Evolutionary conservation across 2,888 invertebrate species (phyloP).

Genomic region (Agriopis leucophaearia): DNA sequence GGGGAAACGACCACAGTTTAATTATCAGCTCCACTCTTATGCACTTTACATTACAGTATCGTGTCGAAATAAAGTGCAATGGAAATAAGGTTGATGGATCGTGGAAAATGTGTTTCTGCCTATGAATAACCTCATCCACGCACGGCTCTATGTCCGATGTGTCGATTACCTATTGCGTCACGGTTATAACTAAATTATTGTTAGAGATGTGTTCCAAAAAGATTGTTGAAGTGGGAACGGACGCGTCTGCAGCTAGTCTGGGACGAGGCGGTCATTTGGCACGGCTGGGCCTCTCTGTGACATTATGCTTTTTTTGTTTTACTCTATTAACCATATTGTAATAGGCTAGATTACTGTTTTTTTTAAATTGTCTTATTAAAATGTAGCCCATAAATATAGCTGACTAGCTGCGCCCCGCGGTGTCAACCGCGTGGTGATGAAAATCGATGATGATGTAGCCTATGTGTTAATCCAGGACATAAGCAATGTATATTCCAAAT

Average conservation of each 20-base stretch:
- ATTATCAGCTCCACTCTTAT: slow-evolving; percentile 24
- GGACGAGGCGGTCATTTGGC: slow-evolving; percentile 54
- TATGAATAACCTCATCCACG: slow-evolving; percentile 36
- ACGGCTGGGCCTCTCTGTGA: slow-evolving; percentile 48
- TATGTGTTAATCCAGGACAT: too few species aligned
- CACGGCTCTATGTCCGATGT: slow-evolving; percentile 41
- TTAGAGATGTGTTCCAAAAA: slow-evolving; percentile 42
- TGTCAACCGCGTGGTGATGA: too few species aligned
- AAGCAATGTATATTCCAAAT: too few species aligned
- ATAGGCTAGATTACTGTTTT: too few species aligned
- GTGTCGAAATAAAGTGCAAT: slow-evolving; percentile 30
- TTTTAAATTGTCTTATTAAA: too few species aligned
- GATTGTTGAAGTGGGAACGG: slow-evolving; percentile 48
- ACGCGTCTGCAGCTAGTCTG: slow-evolving; percentile 63
- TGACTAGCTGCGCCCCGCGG: too few species aligned
- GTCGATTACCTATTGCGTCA: slow-evolving; percentile 56
- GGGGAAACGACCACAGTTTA: slow-evolving; percentile 21
- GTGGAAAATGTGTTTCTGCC: slow-evolving; percentile 27
- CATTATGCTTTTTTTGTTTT: slow-evolving; percentile 46
- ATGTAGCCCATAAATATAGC: too few species aligned
- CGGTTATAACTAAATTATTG: slow-evolving; percentile 58
- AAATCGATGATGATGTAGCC: too few species aligned
- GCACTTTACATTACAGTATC: slow-evolving; percentile 43
- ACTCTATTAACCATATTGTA: slow-evolving; percentile 43
- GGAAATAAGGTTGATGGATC: slow-evolving; percentile 12